Base-by-base conservation (phyloP, 1,140 invertebrate genomes). In the Ceratina calcarata region DNA sequence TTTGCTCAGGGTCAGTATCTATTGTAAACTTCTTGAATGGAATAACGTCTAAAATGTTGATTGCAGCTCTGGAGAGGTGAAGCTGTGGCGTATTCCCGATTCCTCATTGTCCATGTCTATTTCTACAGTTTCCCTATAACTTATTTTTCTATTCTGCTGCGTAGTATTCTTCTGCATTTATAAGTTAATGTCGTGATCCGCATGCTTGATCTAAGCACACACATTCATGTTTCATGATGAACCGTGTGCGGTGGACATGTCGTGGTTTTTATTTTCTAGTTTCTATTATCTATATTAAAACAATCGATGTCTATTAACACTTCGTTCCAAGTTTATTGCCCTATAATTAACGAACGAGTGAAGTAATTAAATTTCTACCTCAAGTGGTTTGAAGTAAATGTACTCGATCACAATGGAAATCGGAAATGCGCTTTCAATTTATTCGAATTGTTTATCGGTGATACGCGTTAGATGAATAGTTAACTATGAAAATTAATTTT, bases 31-130 rank as follows among this genome's bases (percentile, higher is more conserved):
- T 74, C 18, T 64, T 68, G 70, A 66, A 68, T 86, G 60, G 61
- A 82, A 74, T 91, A 92, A 92, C 83, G 78, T 88, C 87, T 90
- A 76, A 86, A 88, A 90, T 91, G 80, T 92, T 93, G 88, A 87
- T 93, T 93, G 84, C 92, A 93, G 92, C 91, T 93, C 91, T 91
- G 92, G 92, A 86, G 92, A 93, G 89, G 91, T 93, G 89, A 93
- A 93, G 89, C 90, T 93, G 87, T 93, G 92, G 92, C 91, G 92
- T 87, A 91, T 93, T 87, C 91, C 91, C 83, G 92, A 93, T 91
- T 89, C 91, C 88, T 93, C 91, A 85, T 89, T 89, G 84, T 89
- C 90, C 74, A 93, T 93, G 92, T 92, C 92, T 86, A 90, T 92
- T 78, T 93, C 92, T 89, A 92, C 92, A 89, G 89, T 93, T 87